Evolutionary conservation across 2,888 invertebrate species (phyloP).

Genomic region (Eucera pruinosa): DNA sequence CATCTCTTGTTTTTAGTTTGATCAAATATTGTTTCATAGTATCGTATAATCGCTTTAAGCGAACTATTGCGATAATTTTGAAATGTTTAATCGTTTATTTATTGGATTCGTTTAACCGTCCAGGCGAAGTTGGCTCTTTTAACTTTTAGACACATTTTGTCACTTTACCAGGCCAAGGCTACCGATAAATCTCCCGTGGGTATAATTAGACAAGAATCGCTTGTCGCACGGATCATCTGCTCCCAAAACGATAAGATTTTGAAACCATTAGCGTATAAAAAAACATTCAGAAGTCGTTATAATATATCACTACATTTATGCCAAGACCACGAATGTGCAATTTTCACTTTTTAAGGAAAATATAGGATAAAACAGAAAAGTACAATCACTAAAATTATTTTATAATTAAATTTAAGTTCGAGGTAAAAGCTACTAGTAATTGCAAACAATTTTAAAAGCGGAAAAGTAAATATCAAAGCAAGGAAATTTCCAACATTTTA

Average conservation of each 20-base stretch:
- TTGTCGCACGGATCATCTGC: slow-evolving; percentile 30
- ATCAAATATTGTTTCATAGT: not conserved
- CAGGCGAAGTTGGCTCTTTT: slow-evolving; percentile 25
- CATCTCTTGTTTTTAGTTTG: not conserved
- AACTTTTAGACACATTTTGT: slow-evolving; percentile 24
- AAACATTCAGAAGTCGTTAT: not conserved
- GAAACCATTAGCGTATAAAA: not conserved
- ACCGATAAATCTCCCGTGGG: slow-evolving; percentile 33
- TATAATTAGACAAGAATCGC: slow-evolving; percentile 34
- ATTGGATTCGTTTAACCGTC: slow-evolving; percentile 32
- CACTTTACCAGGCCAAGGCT: slow-evolving; percentile 29
- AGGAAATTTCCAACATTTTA: too few species aligned
- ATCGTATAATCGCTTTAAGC: not conserved
- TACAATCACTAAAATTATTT: too few species aligned
- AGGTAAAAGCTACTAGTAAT: too few species aligned
- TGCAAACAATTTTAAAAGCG: too few species aligned
- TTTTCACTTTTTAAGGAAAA: too few species aligned
- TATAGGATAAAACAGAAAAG: too few species aligned
- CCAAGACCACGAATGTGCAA: too few species aligned
- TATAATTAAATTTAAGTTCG: too few species aligned
- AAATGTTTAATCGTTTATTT: slow-evolving; percentile 42
- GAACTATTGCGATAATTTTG: slow-evolving; percentile 20
- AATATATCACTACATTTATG: too few species aligned
- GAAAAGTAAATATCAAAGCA: too few species aligned
- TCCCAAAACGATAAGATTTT: not conserved